These are phyloP conservation scores for Lutraria lutraria DNA, from an alignment of 2,888 invertebrate species.

Conservation along the genomic window DNA sequence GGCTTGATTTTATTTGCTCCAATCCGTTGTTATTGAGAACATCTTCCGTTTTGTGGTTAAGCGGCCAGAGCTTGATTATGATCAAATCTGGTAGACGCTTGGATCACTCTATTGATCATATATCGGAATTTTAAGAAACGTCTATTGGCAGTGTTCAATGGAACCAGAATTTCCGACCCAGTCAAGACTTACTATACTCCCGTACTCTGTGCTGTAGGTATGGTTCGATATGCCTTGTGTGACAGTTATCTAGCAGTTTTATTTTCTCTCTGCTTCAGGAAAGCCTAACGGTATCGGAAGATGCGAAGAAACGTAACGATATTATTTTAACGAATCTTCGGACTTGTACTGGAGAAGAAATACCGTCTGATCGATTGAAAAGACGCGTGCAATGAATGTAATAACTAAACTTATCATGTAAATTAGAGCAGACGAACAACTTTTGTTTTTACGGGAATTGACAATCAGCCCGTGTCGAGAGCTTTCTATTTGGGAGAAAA, in stretches of 20 bases:
- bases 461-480: neutral
- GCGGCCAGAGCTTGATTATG: neutral
- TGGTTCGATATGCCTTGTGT: neutral
- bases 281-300: neutral
- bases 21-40: neutral
- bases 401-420: slow-evolving; percentile 1
- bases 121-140: slow-evolving; percentile 21
- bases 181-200: neutral
- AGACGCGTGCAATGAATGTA: slow-evolving; percentile 12
- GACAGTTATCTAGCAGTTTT: neutral
- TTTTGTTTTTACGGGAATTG: neutral
- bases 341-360: neutral
- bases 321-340: neutral
- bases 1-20: neutral
- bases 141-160: neutral
- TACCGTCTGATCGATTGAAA: neutral
- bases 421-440: slow-evolving; percentile 15
- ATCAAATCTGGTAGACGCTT: neutral
- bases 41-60: neutral
- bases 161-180: slow-evolving; percentile 18
- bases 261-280: neutral
- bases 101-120: slow-evolving; percentile 8
- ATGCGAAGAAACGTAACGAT: neutral
- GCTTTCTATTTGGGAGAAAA: neutral
- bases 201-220: neutral